Percentiles rank a stretch among this genome's conserved stretches.
Conservation (phyloP, 2,113 vertebrate genomes). For the Craseonycteris thonglongyai region DNA sequence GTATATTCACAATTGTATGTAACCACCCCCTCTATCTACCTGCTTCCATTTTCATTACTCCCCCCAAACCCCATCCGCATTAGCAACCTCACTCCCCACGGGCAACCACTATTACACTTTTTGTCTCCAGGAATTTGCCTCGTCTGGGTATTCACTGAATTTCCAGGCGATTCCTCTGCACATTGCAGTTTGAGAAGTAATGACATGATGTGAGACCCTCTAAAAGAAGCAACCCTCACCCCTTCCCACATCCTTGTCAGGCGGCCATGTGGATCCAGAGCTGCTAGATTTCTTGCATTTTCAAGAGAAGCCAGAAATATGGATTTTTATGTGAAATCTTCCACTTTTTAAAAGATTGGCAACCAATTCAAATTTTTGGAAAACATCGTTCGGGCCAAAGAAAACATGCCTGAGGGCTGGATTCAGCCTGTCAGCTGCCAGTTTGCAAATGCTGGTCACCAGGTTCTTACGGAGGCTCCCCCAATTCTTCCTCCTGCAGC, state of each 20-base stretch:
- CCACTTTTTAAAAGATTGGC: conserved; percentile 29
- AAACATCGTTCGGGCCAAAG: conserved; percentile 26
- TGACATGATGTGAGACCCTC: background rate
- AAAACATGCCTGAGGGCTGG: conserved; percentile 4
- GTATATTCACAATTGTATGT: background rate
- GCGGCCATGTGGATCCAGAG: background rate
- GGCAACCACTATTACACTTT: background rate
- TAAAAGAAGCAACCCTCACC: background rate
- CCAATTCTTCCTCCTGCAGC: background rate
- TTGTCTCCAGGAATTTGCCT: background rate
- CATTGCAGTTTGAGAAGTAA: background rate
- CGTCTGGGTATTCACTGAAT: background rate
- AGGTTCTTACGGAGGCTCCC: background rate
- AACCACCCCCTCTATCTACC: background rate
- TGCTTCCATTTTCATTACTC: background rate
- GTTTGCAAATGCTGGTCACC: background rate
- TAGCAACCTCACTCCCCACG: too few relatives aligned
- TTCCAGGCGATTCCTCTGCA: background rate
- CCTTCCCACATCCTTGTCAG: background rate
- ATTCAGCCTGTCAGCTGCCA: background rate
- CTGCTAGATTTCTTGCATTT: conserved; percentile 29
- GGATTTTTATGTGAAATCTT: conserved; percentile 14
- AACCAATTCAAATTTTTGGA: conserved; percentile 10
- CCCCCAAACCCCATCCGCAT: too few relatives aligned
- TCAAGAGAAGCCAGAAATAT: conserved; percentile 1